Evolutionary conservation across 2,888 invertebrate species (phyloP).

Genomic region (Orthonevra nobilis): DNA sequence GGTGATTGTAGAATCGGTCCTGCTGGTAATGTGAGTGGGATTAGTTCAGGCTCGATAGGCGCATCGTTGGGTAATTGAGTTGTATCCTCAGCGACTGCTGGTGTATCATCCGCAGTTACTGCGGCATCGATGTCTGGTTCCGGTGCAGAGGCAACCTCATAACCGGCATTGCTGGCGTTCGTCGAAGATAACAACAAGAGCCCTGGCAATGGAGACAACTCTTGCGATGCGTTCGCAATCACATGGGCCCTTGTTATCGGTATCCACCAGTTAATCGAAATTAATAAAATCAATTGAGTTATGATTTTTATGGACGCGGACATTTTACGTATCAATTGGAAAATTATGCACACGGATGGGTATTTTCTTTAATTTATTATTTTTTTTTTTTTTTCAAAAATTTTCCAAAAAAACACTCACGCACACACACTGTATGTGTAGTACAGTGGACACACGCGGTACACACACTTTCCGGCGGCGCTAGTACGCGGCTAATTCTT

Average conservation of each 20-base stretch:
- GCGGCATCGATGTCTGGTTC: constrained; percentile 15
- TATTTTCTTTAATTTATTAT: background rate
- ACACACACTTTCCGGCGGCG: constrained; percentile 57
- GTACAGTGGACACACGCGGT: background rate
- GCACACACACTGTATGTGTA: constrained; percentile 30
- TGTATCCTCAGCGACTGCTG: constrained; percentile 35
- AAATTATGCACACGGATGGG: constrained; percentile 8
- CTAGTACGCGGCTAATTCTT: constrained; percentile 49
- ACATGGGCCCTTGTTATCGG: constrained; percentile 61
- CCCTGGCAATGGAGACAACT: constrained; percentile 1
- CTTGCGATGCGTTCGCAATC: constrained; percentile 44
- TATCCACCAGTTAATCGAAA: constrained; percentile 66
- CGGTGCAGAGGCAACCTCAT: constrained; percentile 19
- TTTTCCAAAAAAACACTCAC: constrained; percentile 50
- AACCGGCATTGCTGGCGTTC: constrained; percentile 8
- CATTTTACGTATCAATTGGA: constrained; percentile 40
- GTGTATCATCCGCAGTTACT: constrained; percentile 49
- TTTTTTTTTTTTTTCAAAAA: constrained; percentile 13
- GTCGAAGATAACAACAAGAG: too few species aligned
- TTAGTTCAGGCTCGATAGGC: constrained; percentile 52
- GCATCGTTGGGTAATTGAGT: constrained; percentile 66
- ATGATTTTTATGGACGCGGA: constrained; percentile 59
- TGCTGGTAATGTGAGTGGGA: constrained; percentile 45
- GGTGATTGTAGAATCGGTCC: too few species aligned
- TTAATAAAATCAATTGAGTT: constrained; percentile 66